phyloP scores from a whole-genome alignment of 2,113 vertebrate genomes.

The Phocoena sinus region DNA sequence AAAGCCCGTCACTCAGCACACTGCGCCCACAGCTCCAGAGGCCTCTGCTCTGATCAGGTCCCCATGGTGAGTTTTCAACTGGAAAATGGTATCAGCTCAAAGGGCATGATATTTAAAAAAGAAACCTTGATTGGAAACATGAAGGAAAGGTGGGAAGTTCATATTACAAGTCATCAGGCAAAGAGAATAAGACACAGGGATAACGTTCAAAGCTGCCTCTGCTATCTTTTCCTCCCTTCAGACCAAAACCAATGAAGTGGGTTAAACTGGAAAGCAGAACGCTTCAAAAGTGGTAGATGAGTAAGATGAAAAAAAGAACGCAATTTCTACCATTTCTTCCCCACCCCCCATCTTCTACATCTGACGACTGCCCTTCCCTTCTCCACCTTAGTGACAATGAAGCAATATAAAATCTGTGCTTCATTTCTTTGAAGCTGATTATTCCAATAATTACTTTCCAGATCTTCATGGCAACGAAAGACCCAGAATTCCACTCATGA shows the following conservation, averaged over 20 bases:
- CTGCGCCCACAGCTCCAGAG: not conserved
- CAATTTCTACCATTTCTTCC: no score
- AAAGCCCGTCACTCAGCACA: not conserved
- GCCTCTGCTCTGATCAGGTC: not conserved
- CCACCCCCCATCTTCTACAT: not conserved
- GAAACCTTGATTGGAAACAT: not conserved
- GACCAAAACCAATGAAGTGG: not conserved
- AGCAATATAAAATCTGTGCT: not conserved
- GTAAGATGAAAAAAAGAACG: not conserved
- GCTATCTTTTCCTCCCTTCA: not conserved
- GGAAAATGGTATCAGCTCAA: not conserved
- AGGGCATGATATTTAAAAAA: not conserved
- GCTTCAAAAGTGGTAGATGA: not conserved
- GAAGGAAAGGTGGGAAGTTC: not conserved
- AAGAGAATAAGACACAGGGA: not conserved
- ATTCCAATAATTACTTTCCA: not conserved
- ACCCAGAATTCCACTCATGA: not conserved
- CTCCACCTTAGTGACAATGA: not conserved
- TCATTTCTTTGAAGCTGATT: not conserved
- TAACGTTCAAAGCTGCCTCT: not conserved
- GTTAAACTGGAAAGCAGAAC: not conserved
- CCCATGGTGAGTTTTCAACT: not conserved
- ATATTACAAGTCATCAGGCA: not conserved
- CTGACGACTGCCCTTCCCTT: not conserved
- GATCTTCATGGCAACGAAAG: not conserved